Percentiles rank a stretch among this genome's conserved stretches.
Evolutionary conservation across 1,140 invertebrate species (phyloP).

Genomic region (Chlorops oryzae): DNA sequence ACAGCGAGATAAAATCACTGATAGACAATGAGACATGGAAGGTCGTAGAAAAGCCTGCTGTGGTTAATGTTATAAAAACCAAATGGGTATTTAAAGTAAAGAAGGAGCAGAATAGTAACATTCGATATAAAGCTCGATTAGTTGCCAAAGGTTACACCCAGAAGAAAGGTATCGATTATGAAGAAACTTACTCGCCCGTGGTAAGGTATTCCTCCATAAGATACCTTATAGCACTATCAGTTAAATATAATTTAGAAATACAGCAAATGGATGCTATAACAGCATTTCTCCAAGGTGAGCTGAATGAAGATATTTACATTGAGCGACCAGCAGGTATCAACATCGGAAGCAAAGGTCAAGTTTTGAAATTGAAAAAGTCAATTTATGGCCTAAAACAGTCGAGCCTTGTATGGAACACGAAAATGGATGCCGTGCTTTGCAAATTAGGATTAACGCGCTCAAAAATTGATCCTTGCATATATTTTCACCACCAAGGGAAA

Average conservation of each 20-base stretch:
- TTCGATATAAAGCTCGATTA: conserved; percentile 41
- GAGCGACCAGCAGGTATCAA: conserved; percentile 27
- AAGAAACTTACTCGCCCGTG: conserved; percentile 6
- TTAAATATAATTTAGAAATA: conserved; percentile 19
- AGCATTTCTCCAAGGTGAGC: no score
- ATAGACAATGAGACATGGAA: no score
- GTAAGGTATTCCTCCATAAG: conserved; percentile 14
- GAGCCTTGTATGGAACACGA: conserved; percentile 26
- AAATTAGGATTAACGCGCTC: conserved; percentile 14
- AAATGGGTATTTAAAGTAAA: no score
- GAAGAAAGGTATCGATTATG: conserved; percentile 8
- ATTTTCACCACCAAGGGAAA: conserved; percentile 1
- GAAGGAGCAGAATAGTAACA: no score
- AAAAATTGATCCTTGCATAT: conserved; percentile 18
- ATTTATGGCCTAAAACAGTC: conserved; percentile 33
- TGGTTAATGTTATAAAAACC: no score
- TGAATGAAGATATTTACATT: no score
- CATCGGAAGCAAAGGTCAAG: conserved; percentile 10
- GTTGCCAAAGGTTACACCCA: conserved; percentile 11
- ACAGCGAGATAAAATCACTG: no score
- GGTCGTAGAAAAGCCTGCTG: no score
- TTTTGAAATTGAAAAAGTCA: conserved; percentile 24
- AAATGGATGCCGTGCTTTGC: conserved; percentile 17
- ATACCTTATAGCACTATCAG: conserved; percentile 19
- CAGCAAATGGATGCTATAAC: conserved; percentile 26